phyloP scores from a whole-genome alignment of 2,113 vertebrate genomes.

The Halcyon senegalensis region DNA sequence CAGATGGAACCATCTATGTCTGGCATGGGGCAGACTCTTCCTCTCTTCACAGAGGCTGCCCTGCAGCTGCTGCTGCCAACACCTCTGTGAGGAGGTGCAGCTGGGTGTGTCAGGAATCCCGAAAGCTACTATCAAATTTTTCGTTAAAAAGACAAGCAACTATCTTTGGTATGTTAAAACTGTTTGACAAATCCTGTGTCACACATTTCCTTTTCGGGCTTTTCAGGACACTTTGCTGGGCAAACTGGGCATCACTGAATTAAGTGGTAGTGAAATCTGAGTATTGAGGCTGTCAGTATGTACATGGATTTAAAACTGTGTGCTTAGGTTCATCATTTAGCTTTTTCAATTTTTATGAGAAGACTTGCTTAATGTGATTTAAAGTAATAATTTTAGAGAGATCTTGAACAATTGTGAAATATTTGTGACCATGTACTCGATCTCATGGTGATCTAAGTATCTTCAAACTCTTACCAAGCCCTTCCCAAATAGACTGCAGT shows the following conservation, averaged over 20 bases:
- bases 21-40: fast-evolving
- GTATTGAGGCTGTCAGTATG: background rate
- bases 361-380: background rate
- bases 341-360: background rate
- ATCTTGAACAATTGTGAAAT: background rate
- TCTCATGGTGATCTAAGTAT: background rate
- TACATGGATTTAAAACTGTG: background rate
- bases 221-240: background rate
- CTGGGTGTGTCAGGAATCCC: background rate
- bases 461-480: background rate
- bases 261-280: background rate
- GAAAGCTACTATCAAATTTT: background rate
- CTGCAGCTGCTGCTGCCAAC: fast-evolving
- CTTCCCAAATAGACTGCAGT: background rate
- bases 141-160: background rate
- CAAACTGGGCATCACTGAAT: background rate
- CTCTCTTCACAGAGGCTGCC: background rate
- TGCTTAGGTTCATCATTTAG: background rate
- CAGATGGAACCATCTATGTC: fast-evolving
- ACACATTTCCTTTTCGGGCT: background rate
- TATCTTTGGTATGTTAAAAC: background rate
- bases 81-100: fast-evolving
- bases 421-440: fast-evolving
- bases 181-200: background rate
- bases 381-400: background rate